Conservation (phyloP, 2,113 vertebrate species). For the Corythornis cristatus region DNA sequence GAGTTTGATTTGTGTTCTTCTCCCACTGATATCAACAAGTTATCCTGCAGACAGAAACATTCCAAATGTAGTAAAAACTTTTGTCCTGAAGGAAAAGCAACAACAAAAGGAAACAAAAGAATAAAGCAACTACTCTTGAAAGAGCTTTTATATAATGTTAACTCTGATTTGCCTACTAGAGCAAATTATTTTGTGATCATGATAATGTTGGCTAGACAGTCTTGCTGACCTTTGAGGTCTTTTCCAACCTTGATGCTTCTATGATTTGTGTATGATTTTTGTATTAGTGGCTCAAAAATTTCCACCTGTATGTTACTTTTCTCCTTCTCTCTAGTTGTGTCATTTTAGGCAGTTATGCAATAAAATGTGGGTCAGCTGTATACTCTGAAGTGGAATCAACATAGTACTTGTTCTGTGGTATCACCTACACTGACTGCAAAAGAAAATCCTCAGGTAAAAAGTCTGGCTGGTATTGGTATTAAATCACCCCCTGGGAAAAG, state of each 20-base stretch:
- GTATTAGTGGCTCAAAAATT: neutral
- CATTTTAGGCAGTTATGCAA: neutral
- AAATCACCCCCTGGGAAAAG: conserved; percentile 49
- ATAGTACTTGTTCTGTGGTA: neutral
- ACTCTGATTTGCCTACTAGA: neutral
- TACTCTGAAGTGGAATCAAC: neutral
- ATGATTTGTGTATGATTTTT: neutral
- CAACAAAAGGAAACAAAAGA: neutral
- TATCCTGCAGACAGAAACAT: neutral
- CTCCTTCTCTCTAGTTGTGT: neutral
- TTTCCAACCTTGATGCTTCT: too few relatives aligned
- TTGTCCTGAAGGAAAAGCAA: neutral
- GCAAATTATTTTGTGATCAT: neutral
- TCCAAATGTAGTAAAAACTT: neutral
- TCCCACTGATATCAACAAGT: neutral
- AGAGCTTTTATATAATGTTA: neutral
- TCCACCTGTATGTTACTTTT: neutral
- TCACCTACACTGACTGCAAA: neutral
- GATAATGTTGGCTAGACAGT: too few relatives aligned
- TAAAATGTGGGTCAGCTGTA: neutral
- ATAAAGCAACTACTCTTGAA: neutral
- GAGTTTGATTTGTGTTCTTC: neutral
- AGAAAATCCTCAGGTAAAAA: conserved; percentile 9
- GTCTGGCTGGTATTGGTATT: conserved; percentile 36
- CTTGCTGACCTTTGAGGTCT: too few relatives aligned